Base-by-base conservation (phyloP, 2,113 vertebrate species). In the Bubalus kerabau region DNA sequence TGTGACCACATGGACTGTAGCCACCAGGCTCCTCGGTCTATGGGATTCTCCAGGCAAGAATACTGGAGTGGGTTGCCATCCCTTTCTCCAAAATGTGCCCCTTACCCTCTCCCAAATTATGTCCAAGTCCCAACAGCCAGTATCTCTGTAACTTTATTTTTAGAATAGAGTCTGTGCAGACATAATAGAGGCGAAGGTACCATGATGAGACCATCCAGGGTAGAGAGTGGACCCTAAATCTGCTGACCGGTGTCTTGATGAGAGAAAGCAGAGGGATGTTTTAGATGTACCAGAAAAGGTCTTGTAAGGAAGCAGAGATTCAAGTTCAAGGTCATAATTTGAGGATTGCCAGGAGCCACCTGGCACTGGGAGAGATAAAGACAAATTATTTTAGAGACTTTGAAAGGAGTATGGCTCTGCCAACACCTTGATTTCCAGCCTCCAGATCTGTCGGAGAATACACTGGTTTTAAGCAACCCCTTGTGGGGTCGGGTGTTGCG, bases 141-240 rank as follows among this genome's bases (percentile, higher is more conserved):
- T 74, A 40, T 21, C 19, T 40, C 21, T n/a, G 7, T 67, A 30
- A n/a, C 7, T 57, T 32, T 9, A 67, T 67, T 67, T 67, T 67
- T 99, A 67, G 62, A 67, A 67, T 67, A 67, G 7, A 67, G 62
- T 67, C 62, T 67, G 17, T n/a, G 15, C 62, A 67, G 32, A 64
- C 32, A 32, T 28, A n/a, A 67, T 74, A 5, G 23, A 74, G 17
- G 11, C 40, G 36, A 74, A 19, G 67, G 8, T 3, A n/a, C 17
- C 62, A 67, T 2, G 3, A n/a, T 67, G 32, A 57, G 23, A 57
- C 56, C 62, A n/a, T n/a, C 15, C 32, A n/a, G 16, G 32, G 16
- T 67, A 17, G 62, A n/a, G 10, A 16, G 1, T n/a, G 16, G 30
- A n/a, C 16, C 32, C 16, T 19, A 32, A 67, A 67, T n/a, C 32